A percentile compares a stretch with the other conserved stretches of the same genome.
These are phyloP conservation scores for Hestina assimilis DNA, from an alignment of 1,140 invertebrate genomes.

Conservation along the genomic window DNA sequence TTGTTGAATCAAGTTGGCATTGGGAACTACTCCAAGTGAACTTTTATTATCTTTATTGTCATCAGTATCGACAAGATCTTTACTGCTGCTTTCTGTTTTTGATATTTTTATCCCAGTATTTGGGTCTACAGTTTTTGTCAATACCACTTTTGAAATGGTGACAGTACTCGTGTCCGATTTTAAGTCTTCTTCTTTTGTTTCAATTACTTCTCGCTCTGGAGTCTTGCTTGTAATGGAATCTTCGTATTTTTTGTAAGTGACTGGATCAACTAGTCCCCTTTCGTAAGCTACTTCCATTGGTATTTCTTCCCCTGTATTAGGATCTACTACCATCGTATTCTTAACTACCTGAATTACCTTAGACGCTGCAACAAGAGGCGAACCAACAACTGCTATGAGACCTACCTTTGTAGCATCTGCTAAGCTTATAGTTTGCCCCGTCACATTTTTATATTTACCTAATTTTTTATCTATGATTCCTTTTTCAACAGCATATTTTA, in stretches of 20 bases:
- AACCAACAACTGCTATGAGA: constrained; percentile 83
- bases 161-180: constrained; percentile 29
- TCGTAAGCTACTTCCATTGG: constrained; percentile 89
- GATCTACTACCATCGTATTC: constrained; percentile 85
- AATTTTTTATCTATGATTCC: constrained; percentile 87
- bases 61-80: constrained; percentile 37
- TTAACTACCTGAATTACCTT: constrained; percentile 78
- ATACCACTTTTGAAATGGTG: constrained; percentile 33
- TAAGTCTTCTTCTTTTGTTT: constrained; percentile 13
- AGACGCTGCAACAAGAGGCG: constrained; percentile 83
- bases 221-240: constrained; percentile 60
- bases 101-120: constrained; percentile 38
- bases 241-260: constrained; percentile 80
- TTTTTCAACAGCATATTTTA: constrained; percentile 87
- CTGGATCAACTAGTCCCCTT: constrained; percentile 85
- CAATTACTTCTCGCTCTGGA: constrained; percentile 79
- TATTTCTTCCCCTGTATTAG: constrained; percentile 86
- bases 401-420: constrained; percentile 87
- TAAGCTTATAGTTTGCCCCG: constrained; percentile 83
- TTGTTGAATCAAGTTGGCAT: neutral
- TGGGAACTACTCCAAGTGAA: neutral
- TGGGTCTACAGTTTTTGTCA: constrained; percentile 41
- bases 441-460: constrained; percentile 83
- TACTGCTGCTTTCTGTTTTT: constrained; percentile 41
- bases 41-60: neutral